Conservation (phyloP, 2,888 invertebrate species). For the Sipunculus nudus region DNA sequence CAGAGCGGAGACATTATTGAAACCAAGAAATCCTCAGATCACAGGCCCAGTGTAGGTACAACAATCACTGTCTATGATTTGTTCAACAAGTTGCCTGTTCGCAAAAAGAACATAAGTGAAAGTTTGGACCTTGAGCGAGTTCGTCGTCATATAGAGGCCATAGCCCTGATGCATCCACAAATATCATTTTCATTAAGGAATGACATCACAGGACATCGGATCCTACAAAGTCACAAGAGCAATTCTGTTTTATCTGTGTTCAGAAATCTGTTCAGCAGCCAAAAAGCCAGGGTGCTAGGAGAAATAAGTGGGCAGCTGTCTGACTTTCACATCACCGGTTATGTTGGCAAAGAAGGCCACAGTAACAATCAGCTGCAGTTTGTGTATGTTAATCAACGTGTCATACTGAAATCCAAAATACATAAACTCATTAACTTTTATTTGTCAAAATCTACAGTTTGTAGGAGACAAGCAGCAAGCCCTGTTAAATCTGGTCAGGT, state of each 20-base stretch:
- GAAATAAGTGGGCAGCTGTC: conserved; percentile 65
- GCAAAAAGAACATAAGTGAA: conserved; percentile 71
- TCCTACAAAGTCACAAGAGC: conserved; percentile 73
- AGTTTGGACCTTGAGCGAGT: conserved; percentile 73
- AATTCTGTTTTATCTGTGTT: conserved; percentile 71
- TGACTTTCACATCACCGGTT: conserved; percentile 71
- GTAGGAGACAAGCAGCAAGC: conserved; percentile 29
- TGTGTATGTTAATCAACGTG: conserved; percentile 75
- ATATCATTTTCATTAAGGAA: conserved; percentile 77
- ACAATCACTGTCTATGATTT: conserved; percentile 78
- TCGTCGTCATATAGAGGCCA: conserved; percentile 71
- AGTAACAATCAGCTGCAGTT: conserved; percentile 71
- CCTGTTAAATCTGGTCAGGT: not conserved
- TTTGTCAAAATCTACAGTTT: conserved; percentile 56
- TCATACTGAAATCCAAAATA: conserved; percentile 70
- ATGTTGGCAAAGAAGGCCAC: conserved; percentile 70
- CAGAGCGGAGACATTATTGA: conserved; percentile 68
- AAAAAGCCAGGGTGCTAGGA: conserved; percentile 63
- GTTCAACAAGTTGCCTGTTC: conserved; percentile 73
- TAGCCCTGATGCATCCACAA: conserved; percentile 75
- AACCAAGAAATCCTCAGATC: conserved; percentile 45
- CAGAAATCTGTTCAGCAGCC: conserved; percentile 67
- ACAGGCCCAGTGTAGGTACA: conserved; percentile 77
- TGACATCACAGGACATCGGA: conserved; percentile 72
- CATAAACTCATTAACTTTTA: conserved; percentile 67